Conservation (phyloP, 2,113 vertebrate genomes). For the Balaenoptera acutorostrata region DNA sequence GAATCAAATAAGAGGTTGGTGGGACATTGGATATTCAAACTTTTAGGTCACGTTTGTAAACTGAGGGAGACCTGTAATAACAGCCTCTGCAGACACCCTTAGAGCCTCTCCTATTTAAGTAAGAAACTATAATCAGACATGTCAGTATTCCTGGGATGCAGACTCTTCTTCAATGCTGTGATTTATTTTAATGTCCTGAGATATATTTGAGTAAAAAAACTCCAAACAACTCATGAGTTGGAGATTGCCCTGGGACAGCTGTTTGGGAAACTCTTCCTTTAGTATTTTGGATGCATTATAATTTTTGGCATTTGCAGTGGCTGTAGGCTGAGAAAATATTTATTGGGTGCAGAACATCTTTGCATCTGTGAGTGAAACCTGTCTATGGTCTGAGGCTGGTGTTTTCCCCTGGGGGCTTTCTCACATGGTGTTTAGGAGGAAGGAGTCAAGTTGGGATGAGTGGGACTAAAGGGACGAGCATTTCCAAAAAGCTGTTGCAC, state of each 20-base stretch:
- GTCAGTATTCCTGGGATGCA: not conserved
- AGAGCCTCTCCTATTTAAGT: not conserved
- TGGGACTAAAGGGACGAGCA: conserved; percentile 37
- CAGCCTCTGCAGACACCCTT: not conserved
- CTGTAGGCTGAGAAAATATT: conserved; percentile 71
- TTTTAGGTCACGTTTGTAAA: not conserved
- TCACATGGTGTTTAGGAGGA: conserved; percentile 68
- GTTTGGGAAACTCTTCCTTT: conserved; percentile 63
- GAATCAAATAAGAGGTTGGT: not conserved
- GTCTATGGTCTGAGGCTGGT: conserved; percentile 60
- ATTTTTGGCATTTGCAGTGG: conserved; percentile 63
- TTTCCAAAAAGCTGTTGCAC: conserved; percentile 15
- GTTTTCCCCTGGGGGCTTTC: conserved; percentile 51
- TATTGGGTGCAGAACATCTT: conserved; percentile 71
- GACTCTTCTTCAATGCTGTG: not conserved
- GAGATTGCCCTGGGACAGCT: conserved; percentile 19
- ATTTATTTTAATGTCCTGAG: not conserved
- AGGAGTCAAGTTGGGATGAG: conserved; percentile 38
- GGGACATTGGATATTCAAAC: not conserved
- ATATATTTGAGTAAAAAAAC: not conserved
- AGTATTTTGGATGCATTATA: conserved; percentile 58
- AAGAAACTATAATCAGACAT: not conserved
- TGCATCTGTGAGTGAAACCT: conserved; percentile 62
- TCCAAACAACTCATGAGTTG: not conserved
- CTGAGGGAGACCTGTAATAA: not conserved